phyloP scores from a whole-genome alignment of 2,797 vertebrate genomes.

The Limosa lapponica region DNA sequence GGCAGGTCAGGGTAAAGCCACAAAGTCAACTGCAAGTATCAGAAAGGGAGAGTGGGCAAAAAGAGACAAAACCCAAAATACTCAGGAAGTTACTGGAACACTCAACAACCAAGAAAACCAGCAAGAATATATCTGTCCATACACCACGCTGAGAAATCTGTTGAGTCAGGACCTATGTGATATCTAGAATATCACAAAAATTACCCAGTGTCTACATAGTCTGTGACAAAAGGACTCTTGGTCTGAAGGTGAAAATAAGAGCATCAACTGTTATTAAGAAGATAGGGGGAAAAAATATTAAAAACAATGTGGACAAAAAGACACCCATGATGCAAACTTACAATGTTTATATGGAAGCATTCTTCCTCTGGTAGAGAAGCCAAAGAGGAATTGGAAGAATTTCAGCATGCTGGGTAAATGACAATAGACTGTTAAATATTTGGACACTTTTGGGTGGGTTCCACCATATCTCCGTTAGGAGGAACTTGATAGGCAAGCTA shows the following conservation, averaged over 20 bases:
- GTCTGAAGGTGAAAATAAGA: not conserved
- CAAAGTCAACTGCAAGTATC: not conserved
- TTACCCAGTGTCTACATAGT: fast-evolving
- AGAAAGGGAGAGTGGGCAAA: fast-evolving
- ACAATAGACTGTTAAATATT: not conserved
- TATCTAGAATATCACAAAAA: not conserved
- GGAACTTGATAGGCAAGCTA: not conserved
- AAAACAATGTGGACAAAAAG: not conserved
- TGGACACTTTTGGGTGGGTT: not conserved
- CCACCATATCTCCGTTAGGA: not conserved
- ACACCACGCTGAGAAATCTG: not conserved
- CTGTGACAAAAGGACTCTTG: not conserved
- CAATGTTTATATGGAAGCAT: not conserved
- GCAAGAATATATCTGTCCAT: not conserved
- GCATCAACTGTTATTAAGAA: not conserved
- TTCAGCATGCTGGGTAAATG: not conserved
- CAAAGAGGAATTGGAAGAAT: not conserved
- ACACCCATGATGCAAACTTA: not conserved
- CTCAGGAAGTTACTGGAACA: not conserved
- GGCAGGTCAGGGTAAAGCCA: not conserved
- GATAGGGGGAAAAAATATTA: too few species aligned
- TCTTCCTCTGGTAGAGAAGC: not conserved
- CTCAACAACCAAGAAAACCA: not conserved
- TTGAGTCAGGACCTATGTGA: not conserved
- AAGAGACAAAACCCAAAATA: not conserved